Base-by-base conservation (phyloP, 1,140 invertebrate species). In the Drosophila arizonae region DNA sequence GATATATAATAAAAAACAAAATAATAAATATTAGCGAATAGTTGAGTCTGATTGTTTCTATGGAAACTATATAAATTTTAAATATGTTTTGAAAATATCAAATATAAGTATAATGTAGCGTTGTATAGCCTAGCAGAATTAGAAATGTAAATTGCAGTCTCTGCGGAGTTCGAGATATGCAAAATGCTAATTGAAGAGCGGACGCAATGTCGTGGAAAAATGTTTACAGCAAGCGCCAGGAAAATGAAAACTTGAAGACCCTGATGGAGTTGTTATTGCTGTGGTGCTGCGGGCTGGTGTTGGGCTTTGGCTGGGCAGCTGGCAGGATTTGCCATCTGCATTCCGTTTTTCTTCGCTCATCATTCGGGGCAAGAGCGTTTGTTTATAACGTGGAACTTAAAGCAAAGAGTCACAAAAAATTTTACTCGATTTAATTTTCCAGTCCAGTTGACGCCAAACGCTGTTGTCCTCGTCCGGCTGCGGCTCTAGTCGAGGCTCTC, bases 351-450 rank as follows among this genome's bases (percentile, higher is more conserved):
- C 1, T 17, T 39, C 3, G 6, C 54, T 45, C 62, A 50, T 26
- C 48, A 54, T 69, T 67, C 67, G 56, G 57, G 13, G 28, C 48
- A 30, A 39, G 10, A 39, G 75, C 70, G 72, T 70, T 84, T 72
- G 70, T 88, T 77, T 67, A 62, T 65, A 76, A 67, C 68, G 58
- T 77, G 26, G 67, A 75, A 70, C 77, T 87, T 87, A 87, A 87
- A 80, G 79, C 67, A 75, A 66, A 79, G 73, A 79, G 72, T 80
- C 64, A 72, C 67, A 86, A 88, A 87, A 90, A 90, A 90, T 86
- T 80, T 72, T 80, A 90, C 76, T 90, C 81, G 77, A 90, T 90
- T 90, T 90, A 90, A 90, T 90, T 90, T 90, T 90, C 81, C 84
- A 87, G 84, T 87, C 81, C 84, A 88, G 84, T 88, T 82, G 66